These are phyloP conservation scores for Conger conger DNA, from an alignment of 2,113 vertebrate species.

Conservation along the genomic window DNA sequence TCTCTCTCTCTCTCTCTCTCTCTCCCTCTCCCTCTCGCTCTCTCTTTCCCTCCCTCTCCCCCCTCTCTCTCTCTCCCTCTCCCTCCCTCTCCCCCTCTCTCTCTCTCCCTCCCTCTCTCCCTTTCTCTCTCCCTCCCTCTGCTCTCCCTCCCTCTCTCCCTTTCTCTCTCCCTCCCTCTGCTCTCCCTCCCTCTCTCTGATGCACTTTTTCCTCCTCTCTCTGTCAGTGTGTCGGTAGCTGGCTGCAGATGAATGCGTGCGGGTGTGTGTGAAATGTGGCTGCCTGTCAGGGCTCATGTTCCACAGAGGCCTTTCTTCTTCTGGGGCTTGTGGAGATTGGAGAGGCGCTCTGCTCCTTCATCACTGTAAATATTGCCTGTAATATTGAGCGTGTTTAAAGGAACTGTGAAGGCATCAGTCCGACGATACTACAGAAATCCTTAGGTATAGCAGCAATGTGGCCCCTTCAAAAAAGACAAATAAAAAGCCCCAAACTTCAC, in stretches of 20 bases:
- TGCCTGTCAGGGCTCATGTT: not conserved
- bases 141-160: not conserved
- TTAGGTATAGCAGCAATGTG: not conserved
- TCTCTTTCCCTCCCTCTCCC: not conserved
- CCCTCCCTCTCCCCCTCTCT: not conserved
- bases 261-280: not conserved
- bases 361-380: not conserved
- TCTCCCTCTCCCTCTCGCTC: not conserved
- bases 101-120: not conserved
- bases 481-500: not conserved
- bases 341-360: not conserved
- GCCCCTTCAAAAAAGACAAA: not conserved
- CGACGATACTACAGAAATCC: not conserved
- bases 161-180: too few species aligned
- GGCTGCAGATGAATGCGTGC: not conserved
- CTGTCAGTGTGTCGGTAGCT: not conserved
- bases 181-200: not conserved
- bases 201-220: not conserved
- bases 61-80: not conserved
- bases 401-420: not conserved
- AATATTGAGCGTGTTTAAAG: conserved; percentile 1
- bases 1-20: not conserved
- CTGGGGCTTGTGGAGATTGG: not conserved
- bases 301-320: not conserved
- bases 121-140: not conserved